Evolutionary conservation across 2,888 invertebrate species (phyloP), one percentile per base, ranked within the genome.

Genomic region (Tenthredo scrophulariae): DNA sequence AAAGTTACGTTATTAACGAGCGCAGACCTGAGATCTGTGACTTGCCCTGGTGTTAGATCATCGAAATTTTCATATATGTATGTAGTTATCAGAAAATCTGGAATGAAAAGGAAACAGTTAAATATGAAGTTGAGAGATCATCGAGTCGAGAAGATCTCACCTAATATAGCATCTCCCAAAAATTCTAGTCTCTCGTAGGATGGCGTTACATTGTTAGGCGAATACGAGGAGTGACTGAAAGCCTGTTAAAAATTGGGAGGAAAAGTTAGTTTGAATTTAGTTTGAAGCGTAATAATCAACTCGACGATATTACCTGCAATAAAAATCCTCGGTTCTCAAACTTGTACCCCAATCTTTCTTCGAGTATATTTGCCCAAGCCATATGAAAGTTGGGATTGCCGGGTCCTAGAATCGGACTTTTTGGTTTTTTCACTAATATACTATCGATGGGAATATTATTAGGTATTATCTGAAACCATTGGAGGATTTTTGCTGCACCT

Each of bases 1-100:
- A 99, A 98, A 0, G 98, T 99, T 86, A 97, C 96, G 91, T 99
- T 99, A 92, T 99, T 99, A 2, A 99, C 99, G 2, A 99, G 94
- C 0, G 99, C 98, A 0, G 99, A 99, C 58, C 99, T 95, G 86
- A 99, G 92, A 94, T 99, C 99, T 0, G 99, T 99, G 85, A 99
- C 93, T 26, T 97, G 96, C 0, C 99, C 99, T 0, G 98, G 98
- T 85, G 95, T 95, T 91, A 97, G 94, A 37, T 94, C 90, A 0
- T 94, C 94, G 86, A 95, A 96, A 86, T 96, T 95, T 93, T 98
- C 98, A 91, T 95, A 99, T 84, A 99, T 97, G 91, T 98, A 96
- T 15, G 97, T 94, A 0, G 98, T 98, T 40, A 99, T 96, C 15
- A 99, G 93, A 92, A 98, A 98, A 93, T 99, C 98, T 94, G 87